phyloP scores from a whole-genome alignment of 2,888 invertebrate genomes.

The Acheta domesticus region DNA sequence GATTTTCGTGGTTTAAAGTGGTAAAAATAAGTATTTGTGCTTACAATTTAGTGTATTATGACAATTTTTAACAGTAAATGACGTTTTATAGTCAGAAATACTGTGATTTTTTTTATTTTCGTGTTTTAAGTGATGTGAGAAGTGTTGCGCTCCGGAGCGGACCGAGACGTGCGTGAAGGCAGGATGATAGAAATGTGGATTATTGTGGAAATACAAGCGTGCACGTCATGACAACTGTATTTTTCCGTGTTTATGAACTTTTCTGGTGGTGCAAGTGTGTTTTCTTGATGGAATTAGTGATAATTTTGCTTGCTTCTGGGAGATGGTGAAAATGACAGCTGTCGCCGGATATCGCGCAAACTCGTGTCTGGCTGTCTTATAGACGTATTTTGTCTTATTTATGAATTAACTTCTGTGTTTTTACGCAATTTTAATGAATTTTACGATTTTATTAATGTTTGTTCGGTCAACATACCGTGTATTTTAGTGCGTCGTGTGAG shows the following conservation, averaged over 20 bases:
- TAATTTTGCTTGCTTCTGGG: neutral
- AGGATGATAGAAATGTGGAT: neutral
- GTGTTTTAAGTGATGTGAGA: constrained; percentile 6
- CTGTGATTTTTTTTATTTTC: constrained; percentile 18
- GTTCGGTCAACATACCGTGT: no score
- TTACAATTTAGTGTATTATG: neutral
- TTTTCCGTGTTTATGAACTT: neutral
- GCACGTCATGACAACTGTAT: neutral
- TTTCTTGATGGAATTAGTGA: neutral
- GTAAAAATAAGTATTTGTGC: constrained; percentile 2
- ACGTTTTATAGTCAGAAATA: constrained; percentile 12
- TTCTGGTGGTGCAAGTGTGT: neutral
- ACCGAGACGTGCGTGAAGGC: constrained; percentile 18
- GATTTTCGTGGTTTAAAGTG: constrained; percentile 21
- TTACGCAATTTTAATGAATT: no score
- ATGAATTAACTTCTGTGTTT: no score
- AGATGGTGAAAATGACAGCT: neutral
- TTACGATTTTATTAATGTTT: no score
- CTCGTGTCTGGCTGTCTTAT: neutral
- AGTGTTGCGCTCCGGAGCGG: neutral
- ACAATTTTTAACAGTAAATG: constrained; percentile 23
- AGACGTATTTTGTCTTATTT: no score
- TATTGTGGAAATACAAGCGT: neutral
- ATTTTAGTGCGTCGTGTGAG: no score
- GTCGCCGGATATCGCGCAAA: neutral